Evolutionary conservation across 1,140 invertebrate species (phyloP), one percentile per base, ranked within the genome.

Genomic region (Hycleus phaleratus): DNA sequence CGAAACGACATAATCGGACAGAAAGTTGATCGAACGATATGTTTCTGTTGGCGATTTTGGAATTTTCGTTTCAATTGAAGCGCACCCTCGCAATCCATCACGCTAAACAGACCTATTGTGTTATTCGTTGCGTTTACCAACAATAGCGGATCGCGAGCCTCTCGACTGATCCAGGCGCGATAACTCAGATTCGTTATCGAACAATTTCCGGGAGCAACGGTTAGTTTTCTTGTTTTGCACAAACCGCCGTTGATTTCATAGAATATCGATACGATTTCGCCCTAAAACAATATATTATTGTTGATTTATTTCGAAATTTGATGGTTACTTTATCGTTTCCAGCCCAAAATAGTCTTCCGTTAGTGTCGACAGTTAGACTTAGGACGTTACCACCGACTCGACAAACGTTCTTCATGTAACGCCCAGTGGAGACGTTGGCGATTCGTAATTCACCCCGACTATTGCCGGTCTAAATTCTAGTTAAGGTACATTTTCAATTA

Each of bases 351-450:
- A 90, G 82, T 66, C 83, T 80, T 3, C 87, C 87, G 69, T 83
- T 87, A 24, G 85, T 83, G 70, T 93, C 89, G 75, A 89, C 91
- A 2, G 85, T 81, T 38, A 94, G 73, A 25, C 85, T 82, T 63
- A 86, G 73, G 46, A 92, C 85, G 70, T 81, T 81, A 38, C 90
- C 90, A 18, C 84, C 85, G 9, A 91, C 78, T 69, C 88, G 86
- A 62, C 84, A 84, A 56, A 80, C 86, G 74, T 82, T 83, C 78
- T 84, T 78, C 2, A 82, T 80, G 71, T 87, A 89, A 64, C 90
- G 89, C 60, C 91, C 91, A 24, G 91, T 93, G 0, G 91, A 94
- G 3, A 93, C 81, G 74, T 94, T 94, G 39, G 92, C 76, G 38
- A 92, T 82, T 71, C 88, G 83, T 3, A 95, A 79, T 70, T 86